Evolutionary conservation across 2,113 vertebrate species (phyloP).

Genomic region (Microtus pennsylvanicus): DNA sequence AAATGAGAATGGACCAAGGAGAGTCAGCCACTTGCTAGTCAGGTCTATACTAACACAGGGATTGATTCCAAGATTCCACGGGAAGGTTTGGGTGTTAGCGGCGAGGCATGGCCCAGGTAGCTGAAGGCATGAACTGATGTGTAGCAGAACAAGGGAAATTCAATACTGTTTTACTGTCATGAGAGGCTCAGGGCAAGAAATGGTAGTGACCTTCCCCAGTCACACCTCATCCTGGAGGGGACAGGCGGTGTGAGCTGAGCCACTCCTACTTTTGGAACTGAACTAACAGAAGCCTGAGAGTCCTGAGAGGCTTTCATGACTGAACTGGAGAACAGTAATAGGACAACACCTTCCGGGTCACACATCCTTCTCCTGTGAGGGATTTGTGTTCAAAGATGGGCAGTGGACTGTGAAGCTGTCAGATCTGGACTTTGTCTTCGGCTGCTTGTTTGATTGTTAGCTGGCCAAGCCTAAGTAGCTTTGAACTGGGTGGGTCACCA

Average conservation of each 20-base stretch:
- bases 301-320: not conserved
- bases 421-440: not conserved
- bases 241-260: not conserved
- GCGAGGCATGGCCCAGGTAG: not conserved
- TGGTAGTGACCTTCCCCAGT: not conserved
- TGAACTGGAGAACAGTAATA: not conserved
- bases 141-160: not conserved
- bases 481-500: not conserved
- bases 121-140: not conserved
- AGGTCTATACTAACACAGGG: not conserved
- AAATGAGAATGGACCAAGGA: not conserved
- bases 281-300: not conserved
- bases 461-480: not conserved
- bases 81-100: not conserved
- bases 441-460: too few relatives aligned
- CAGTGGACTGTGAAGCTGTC: too few relatives aligned
- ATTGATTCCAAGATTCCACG: not conserved
- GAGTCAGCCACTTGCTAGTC: not conserved
- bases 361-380: not conserved
- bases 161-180: not conserved
- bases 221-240: not conserved
- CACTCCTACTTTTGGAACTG: not conserved
- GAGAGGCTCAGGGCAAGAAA: not conserved
- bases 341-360: not conserved
- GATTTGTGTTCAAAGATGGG: not conserved